Evolutionary conservation across 2,888 invertebrate species (phyloP), one percentile per base, ranked within the genome.

Genomic region (Nephrocerus scutellatus): DNA sequence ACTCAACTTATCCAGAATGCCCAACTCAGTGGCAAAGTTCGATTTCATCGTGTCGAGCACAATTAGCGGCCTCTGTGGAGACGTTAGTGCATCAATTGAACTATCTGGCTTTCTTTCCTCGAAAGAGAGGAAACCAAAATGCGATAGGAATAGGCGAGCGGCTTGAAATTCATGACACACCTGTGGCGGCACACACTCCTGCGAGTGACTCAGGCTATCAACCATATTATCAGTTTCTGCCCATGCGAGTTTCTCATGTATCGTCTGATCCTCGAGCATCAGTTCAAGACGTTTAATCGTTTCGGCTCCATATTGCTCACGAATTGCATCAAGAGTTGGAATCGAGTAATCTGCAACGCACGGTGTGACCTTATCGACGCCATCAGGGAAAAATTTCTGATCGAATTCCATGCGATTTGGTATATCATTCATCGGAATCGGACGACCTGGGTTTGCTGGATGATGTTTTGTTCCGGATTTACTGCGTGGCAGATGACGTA

Each of bases 91-190:
- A 33, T 62, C 62, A 0, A 55, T 49, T 0, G 62, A 61, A 40
- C 59, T 60, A 36, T 59, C 55, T 3, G 67, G 65, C 41, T 60
- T 74, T 23, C 74, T 67, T 4, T 62, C 65, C 43, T 72, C 72
- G 25, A 80, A 74, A 24, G 82, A 79, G 13, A 97, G 71, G 56
- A 95, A 85, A 1, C 97, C 97, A 66, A 97, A 92, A 68, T 97
- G 93, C 4, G 95, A 92, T 13, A 98, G 72, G 64, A 98, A 92
- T 18, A 97, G 72, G 33, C 97, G 76, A 2, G 96, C 90, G 0
- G 96, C 93, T 70, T 96, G 93, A 62, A 95, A 96, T 62, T 93
- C 92, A 39, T 89, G 84, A 52, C 87, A 87, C 4, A 86, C 81
- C 3, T 80, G 74, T 0, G 88, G 90, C 2, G 90, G 84, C 1